Base-by-base conservation (phyloP, 2,888 invertebrate species). In the Spodoptera littoralis region DNA sequence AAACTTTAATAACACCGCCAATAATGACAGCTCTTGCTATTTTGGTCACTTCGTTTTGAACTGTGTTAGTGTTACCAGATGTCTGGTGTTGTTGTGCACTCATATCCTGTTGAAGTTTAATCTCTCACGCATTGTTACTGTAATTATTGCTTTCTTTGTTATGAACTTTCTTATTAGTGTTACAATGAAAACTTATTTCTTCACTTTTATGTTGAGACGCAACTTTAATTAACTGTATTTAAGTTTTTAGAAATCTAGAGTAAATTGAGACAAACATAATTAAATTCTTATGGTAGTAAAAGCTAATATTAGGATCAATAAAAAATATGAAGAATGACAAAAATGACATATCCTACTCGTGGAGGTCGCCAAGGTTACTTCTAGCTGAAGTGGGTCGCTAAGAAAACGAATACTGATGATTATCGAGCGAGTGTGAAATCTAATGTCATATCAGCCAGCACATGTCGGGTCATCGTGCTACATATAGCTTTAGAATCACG, bases 321-420 rank as follows among this genome's bases (percentile, higher is more conserved):
- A 72, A 60, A 56, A 47, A 0, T 45, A 51, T 52, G 51, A 61
- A 11, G 44, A 67, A 59, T 65, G 50, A 55, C 46, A 58, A 69
- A 50, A 50, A 36, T 51, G 18, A n/a, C n/a, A n/a, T 18, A 18
- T 27, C 27, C 27, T 36, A 36, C 52, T 65, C 60, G 60, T 51
- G 68, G 68, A 27, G 5, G 68, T 54, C 72, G 48, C 51, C 80
- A 82, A 84, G 79, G 82, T 53, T 76, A 22, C 24, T 36, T 36
- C 30, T 27, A 51, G 18, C 42, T 70, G 66, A 88, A 83, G 77
- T 88, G 64, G 86, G 87, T 84, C 84, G 70, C 51, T 63, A 73
- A 75, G 66, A 80, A 73, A 80, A 77, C 69, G 67, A 73, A 79
- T 69, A 64, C 56, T 74, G 54, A 72, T 76, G 52, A 72, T 76